These are phyloP conservation scores for Phrynocephalus guinanensis DNA, from an alignment of 2,797 vertebrate species.

Conservation along the genomic window DNA sequence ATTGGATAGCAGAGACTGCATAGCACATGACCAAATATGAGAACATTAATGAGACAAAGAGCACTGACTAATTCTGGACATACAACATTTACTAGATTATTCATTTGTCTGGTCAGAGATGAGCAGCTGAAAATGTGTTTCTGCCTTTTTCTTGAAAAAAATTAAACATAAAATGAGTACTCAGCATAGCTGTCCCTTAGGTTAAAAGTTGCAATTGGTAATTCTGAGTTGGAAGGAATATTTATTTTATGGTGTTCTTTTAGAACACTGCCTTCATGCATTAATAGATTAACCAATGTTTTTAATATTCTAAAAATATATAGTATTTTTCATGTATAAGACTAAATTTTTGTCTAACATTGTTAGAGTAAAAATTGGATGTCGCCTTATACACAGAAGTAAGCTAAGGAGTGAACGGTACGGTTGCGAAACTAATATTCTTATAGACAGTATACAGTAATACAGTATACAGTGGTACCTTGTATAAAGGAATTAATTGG, in stretches of 20 bases:
- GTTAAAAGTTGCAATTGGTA: neutral
- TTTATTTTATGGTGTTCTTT: neutral
- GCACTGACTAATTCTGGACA: neutral
- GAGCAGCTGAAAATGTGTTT: conserved; percentile 9
- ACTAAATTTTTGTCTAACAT: too few relatives aligned
- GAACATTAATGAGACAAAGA: neutral
- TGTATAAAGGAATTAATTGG: too few relatives aligned
- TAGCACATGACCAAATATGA: neutral
- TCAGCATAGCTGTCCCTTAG: neutral
- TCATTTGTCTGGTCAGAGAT: neutral
- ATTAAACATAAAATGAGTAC: too few relatives aligned
- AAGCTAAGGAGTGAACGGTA: too few relatives aligned
- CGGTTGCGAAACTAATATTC: too few relatives aligned
- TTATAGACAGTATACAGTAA: too few relatives aligned
- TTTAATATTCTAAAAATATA: neutral
- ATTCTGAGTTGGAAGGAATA: neutral
- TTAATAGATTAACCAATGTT: conserved; percentile 1
- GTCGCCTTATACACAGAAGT: too few relatives aligned
- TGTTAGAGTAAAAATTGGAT: too few relatives aligned
- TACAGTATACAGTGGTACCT: too few relatives aligned
- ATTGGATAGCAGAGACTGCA: neutral
- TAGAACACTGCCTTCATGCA: neutral
- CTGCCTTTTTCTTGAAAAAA: conserved; percentile 14
- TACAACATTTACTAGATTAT: neutral
- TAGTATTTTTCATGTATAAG: too few relatives aligned